Conservation (phyloP, 1,140 invertebrate species). For the Manduca sexta region DNA sequence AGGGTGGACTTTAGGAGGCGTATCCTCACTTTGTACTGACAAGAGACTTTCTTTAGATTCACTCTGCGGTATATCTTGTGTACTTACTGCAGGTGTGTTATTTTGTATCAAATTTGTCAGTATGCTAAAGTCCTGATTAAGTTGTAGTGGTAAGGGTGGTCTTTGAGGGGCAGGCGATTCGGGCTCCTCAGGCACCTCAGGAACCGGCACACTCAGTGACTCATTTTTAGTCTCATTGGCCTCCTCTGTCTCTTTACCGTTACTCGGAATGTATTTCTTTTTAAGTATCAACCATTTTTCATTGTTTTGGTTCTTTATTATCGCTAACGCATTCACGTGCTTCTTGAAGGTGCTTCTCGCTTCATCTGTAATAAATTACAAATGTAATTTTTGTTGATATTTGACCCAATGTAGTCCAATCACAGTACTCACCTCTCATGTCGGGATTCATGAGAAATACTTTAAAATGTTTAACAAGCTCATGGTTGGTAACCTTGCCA, state of each 20-base stretch:
- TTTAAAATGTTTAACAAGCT: slow-evolving; percentile 92
- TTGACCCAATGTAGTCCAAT: slow-evolving; percentile 1
- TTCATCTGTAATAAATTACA: slow-evolving; percentile 78
- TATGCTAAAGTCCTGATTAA: slow-evolving; percentile 59
- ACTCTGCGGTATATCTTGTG: slow-evolving; percentile 15
- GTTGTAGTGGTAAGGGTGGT: slow-evolving; percentile 76
- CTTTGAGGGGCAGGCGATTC: slow-evolving; percentile 80
- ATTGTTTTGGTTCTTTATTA: slow-evolving; percentile 85
- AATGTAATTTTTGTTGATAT: neutral
- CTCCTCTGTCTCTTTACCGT: slow-evolving; percentile 37
- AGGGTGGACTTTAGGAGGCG: slow-evolving; percentile 53
- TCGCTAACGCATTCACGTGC: slow-evolving; percentile 90
- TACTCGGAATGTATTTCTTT: slow-evolving; percentile 76
- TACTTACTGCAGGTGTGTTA: slow-evolving; percentile 14
- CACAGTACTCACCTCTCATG: slow-evolving; percentile 78
- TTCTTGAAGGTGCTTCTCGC: slow-evolving; percentile 91
- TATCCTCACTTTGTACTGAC: slow-evolving; percentile 32
- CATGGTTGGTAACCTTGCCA: slow-evolving; percentile 89
- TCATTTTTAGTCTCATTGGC: slow-evolving; percentile 41
- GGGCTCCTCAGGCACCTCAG: slow-evolving; percentile 63
- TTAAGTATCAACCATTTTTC: slow-evolving; percentile 90
- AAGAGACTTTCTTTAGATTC: slow-evolving; percentile 41
- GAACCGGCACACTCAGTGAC: slow-evolving; percentile 32
- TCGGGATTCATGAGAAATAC: slow-evolving; percentile 85
- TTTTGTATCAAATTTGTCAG: slow-evolving; percentile 45